These are phyloP conservation scores for Patella ulyssiponensis DNA, from an alignment of 2,888 invertebrate genomes.

Conservation along the genomic window DNA sequence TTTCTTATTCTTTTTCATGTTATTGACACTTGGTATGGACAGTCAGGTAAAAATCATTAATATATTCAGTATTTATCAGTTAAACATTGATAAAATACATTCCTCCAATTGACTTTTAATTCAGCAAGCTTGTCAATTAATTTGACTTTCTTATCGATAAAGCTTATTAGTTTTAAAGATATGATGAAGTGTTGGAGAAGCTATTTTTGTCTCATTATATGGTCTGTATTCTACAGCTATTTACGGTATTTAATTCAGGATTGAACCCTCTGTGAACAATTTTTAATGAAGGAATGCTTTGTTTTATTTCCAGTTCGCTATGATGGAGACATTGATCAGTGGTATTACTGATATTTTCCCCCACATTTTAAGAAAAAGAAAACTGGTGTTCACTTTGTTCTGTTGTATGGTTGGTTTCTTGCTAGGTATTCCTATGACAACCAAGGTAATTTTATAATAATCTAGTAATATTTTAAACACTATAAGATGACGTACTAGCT, in stretches of 20 bases:
- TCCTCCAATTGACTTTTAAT: background rate
- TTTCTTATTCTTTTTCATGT: constrained; percentile 69
- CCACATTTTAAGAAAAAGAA: constrained; percentile 48
- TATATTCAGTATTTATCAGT: background rate
- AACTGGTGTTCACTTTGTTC: constrained; percentile 55
- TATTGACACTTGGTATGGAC: constrained; percentile 66
- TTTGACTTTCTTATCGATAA: constrained; percentile 10
- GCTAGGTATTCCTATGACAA: constrained; percentile 64
- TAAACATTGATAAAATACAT: background rate
- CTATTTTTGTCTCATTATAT: background rate
- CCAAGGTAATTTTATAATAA: constrained; percentile 50
- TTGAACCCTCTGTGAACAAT: too few relatives aligned
- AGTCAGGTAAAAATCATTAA: constrained; percentile 51
- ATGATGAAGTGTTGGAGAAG: constrained; percentile 21
- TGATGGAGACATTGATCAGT: constrained; percentile 68
- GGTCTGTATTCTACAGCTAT: too few relatives aligned
- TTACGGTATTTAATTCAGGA: too few relatives aligned
- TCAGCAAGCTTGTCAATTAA: constrained; percentile 15
- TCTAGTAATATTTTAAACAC: too few relatives aligned
- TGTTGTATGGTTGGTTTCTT: constrained; percentile 62
- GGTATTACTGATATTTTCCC: constrained; percentile 65
- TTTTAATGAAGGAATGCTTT: background rate
- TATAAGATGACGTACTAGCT: too few relatives aligned
- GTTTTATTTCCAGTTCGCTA: constrained; percentile 59
- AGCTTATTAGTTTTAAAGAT: constrained; percentile 17